Base-by-base conservation (phyloP, 1,140 invertebrate species). In the Cydia pomonella region DNA sequence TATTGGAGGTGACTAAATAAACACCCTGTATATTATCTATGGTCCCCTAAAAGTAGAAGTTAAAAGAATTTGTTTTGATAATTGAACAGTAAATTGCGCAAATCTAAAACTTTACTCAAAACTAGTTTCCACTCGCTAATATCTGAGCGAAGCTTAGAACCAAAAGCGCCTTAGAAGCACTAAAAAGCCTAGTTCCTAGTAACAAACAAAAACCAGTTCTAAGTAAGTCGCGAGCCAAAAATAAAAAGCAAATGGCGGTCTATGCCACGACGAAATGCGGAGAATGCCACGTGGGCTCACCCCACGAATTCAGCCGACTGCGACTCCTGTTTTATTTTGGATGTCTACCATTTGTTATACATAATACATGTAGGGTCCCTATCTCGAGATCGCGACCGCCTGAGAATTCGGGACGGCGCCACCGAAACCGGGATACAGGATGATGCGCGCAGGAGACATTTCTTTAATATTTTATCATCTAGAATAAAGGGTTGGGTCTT, bases 341-440 rank as follows among this genome's bases (percentile, higher is more conserved):
- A 91, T 92, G 87, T 92, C 85, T 88, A 88, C 89, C 89, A 92
- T 92, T 92, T 92, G 91, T 92, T 92, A 92, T 92, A 92, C 91
- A 92, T 91, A 89, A 92, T 89, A 91, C 88, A 91, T 92, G 88
- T 89, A 83, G 81, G 84, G 84, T 71, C 76, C 86, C 82, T 91
- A 91, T 92, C 90, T 83, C 84, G 78, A 85, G 83, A 91, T 91
- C 89, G 86, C 84, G 77, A 73, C 83, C 83, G 84, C 80, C 82
- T 87, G 86, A 84, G 89, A 87, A 92, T 90, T 89, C 77, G 83
- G 85, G 87, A 84, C 89, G 91, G 91, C 91, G 91, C 91, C 91
- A 92, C 80, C 77, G 87, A 80, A 73, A 75, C 73, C 77, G 76
- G 69, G 47, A 82, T 87, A 90, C 85, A 88, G 87, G 82, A 10